These are phyloP conservation scores for Lasiurus borealis DNA, from an alignment of 2,113 vertebrate species.

Conservation along the genomic window DNA sequence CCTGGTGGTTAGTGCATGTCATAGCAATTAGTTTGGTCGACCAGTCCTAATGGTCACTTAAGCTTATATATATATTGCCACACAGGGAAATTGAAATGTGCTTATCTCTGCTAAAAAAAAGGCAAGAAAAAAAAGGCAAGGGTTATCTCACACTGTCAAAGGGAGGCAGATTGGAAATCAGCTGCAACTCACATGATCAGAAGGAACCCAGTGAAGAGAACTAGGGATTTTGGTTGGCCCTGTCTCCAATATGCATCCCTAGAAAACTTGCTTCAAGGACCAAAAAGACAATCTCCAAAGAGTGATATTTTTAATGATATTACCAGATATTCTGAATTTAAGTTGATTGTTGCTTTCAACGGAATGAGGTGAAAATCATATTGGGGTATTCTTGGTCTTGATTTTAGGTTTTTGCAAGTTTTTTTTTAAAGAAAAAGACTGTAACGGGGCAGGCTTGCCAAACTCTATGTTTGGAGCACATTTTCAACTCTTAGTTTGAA, in stretches of 20 bases:
- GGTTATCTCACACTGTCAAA: background rate
- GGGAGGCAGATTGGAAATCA: background rate
- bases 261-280: background rate
- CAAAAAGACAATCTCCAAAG: background rate
- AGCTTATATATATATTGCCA: background rate
- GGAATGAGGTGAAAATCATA: background rate
- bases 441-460: background rate
- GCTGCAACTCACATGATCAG: background rate
- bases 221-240: background rate
- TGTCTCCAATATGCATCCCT: background rate
- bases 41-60: too few relatives aligned
- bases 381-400: background rate
- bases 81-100: constrained; percentile 23
- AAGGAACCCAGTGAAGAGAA: background rate
- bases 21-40: too few relatives aligned
- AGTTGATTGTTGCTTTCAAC: background rate
- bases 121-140: background rate
- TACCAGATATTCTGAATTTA: constrained; percentile 42
- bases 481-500: constrained; percentile 9
- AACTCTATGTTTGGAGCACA: background rate
- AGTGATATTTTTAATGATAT: background rate
- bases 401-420: background rate
- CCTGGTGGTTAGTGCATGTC: too few relatives aligned
- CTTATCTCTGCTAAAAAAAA: background rate
- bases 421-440: background rate